phyloP scores from a whole-genome alignment of 2,797 vertebrate genomes.

The Leuciscus waleckii region DNA sequence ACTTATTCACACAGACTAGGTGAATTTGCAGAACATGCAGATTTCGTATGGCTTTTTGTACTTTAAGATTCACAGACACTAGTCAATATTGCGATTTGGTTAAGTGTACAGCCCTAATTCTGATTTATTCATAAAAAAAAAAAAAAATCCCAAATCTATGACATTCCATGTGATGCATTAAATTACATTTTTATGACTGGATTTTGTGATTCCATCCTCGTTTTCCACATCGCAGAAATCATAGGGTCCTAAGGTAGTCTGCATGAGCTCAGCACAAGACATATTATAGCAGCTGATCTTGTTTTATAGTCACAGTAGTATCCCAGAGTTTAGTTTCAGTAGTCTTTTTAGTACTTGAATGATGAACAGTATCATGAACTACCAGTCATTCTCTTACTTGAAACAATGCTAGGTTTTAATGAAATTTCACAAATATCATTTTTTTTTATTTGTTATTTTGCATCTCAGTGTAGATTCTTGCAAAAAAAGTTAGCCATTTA shows the following conservation, averaged over 20 bases:
- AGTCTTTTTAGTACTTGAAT: neutral
- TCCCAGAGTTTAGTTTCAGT: neutral
- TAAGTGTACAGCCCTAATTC: neutral
- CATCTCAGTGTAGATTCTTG: neutral
- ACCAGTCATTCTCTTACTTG: neutral
- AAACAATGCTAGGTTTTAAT: neutral
- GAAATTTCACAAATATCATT: neutral
- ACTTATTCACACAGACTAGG: neutral
- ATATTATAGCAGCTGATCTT: neutral
- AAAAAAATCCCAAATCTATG: too few species aligned
- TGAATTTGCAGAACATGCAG: neutral
- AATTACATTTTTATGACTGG: neutral
- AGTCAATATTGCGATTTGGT: neutral
- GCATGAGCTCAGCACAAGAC: neutral
- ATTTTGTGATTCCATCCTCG: neutral
- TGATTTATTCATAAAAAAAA: neutral
- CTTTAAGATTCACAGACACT: slow-evolving; percentile 1
- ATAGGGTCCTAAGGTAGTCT: neutral
- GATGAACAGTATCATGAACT: neutral
- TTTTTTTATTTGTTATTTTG: neutral
- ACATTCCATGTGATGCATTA: too few species aligned
- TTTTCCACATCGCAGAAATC: neutral
- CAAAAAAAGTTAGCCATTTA: neutral
- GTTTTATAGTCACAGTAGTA: neutral
- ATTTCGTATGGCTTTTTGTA: neutral